Base-by-base conservation (phyloP, 2,113 vertebrate genomes). In the Galbula dea region DNA sequence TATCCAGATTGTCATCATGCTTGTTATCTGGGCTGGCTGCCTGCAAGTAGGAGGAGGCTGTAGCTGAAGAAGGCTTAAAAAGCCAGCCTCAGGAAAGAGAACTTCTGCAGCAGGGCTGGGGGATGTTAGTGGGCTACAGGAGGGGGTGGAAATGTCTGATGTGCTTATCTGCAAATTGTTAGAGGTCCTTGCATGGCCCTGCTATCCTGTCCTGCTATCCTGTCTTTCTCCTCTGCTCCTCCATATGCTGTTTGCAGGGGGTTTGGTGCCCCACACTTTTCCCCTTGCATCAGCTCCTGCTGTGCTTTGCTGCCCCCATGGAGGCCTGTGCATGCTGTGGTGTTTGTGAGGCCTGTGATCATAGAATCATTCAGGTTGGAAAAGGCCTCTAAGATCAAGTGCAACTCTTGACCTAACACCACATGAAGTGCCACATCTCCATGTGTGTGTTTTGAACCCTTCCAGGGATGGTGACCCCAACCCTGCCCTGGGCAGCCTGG, bases 161-260 rank as follows among this genome's bases (percentile, higher is more conserved):
- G 27, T 34, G 41, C 15, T 66, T 34, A 12, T 36, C 11, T 74
- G 24, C 30, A 12, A 15, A 30, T 3, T 41, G 24, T 27, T 48
- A 20, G 34, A 41, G 75, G n/a, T 43, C 43, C 29, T 30, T 67
- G 63, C 63, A 24, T 0, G 2, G 61, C 48, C 39, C 77, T 62
- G 7, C 29, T 58, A 46, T 20, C 9, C 24, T 52, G 26, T 27
- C 49, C 51, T 54, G 41, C 41, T 43, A 15, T 43, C 41, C 41
- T 68, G 16, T 58, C 48, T 48, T 12, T 24, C 68, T 43, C 36
- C 26, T 51, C 52, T 51, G 27, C 5, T 12, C 16, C 34, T 21
- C 29, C 0, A 0, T 12, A 10, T 9, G 74, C 80, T 65, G 39
- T 22, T 51, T 30, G 7, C 57, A 23, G 27, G 18, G 8, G 59